Evolutionary conservation across 2,113 vertebrate species (phyloP), one percentile per base, ranked within the genome.

Genomic region (Rhizomys pruinosus): DNA sequence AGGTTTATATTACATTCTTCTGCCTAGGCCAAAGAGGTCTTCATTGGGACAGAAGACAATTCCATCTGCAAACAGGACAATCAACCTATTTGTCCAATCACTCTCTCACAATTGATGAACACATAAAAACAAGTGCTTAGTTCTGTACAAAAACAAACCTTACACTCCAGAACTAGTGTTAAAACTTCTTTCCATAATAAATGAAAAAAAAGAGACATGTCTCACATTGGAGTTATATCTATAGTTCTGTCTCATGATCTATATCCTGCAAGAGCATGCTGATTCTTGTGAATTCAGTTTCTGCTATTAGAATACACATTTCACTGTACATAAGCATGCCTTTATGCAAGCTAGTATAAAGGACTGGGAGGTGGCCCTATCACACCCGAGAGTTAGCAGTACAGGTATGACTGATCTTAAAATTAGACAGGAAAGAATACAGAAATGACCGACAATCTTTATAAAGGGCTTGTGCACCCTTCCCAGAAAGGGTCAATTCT

Each of bases 301-400:
- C 84, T 71, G 61, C 93, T 95, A 94, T 71, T 90, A 61, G 81
- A 94, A 89, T 90, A 94, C 66, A 96, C 47, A 13, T 74, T 92
- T 95, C 92, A 96, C 92, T 85, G 90, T 96, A 97, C 63, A 94
- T 79, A 96, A 29, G 84, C 93, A 94, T 96, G 96, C 94, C 79
- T 74, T 95, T 93, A 93, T 68, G 71, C 74, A 96, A 95, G 94
- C 92, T 96, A 96, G 82, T 93, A 90, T 76, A 93, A 93, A 96
- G 92, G 92, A 95, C 79, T 95, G 84, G 78, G 90, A 47, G 82
- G 90, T 89, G 95, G 90, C 74, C 66, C 92, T 92, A 89, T 55
- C 74, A 92, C 77, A 84, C 84, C 29, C 92, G 93, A 96, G 59
- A 90, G 85, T 93, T 90, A 96, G 78, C 66, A 90, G 81, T 78